Conservation (phyloP, 1,140 invertebrate species). For the Gonioctena quinquepunctata region DNA sequence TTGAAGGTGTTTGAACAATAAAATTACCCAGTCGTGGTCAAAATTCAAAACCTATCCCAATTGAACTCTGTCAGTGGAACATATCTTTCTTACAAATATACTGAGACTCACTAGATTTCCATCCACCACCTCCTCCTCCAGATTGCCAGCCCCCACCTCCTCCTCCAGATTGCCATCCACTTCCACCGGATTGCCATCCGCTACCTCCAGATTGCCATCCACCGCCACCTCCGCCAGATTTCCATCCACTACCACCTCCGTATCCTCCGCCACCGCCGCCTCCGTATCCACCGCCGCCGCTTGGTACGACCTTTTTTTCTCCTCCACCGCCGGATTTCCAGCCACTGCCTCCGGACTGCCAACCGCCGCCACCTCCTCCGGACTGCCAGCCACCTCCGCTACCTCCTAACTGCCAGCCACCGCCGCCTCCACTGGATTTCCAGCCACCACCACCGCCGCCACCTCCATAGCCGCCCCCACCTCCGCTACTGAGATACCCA, state of each 20-base stretch:
- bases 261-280: slow-evolving; percentile 11
- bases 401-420: slow-evolving; percentile 12
- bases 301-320: slow-evolving; percentile 25
- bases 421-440: slow-evolving; percentile 3
- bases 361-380: slow-evolving; percentile 11
- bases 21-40: too few species aligned
- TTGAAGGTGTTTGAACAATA: not conserved
- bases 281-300: slow-evolving; percentile 22
- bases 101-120: not conserved
- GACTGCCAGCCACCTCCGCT: slow-evolving; percentile 7
- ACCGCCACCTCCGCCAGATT: too few species aligned
- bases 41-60: too few species aligned
- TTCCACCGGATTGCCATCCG: slow-evolving; percentile 20
- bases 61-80: too few species aligned
- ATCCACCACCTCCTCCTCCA: slow-evolving; percentile 20
- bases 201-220: slow-evolving; percentile 6
- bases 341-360: slow-evolving; percentile 20
- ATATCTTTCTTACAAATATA: not conserved
- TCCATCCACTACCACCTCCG: not conserved
- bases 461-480: not conserved
- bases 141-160: slow-evolving; percentile 33
- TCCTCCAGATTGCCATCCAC: slow-evolving; percentile 17
- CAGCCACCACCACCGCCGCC: slow-evolving; percentile 12
- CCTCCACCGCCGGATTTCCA: slow-evolving; percentile 19
- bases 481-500: not conserved